These are phyloP conservation scores for Dendrophyllia cribrosa DNA, from an alignment of 64 coral and sea anemone species.

Conservation along the genomic window DNA sequence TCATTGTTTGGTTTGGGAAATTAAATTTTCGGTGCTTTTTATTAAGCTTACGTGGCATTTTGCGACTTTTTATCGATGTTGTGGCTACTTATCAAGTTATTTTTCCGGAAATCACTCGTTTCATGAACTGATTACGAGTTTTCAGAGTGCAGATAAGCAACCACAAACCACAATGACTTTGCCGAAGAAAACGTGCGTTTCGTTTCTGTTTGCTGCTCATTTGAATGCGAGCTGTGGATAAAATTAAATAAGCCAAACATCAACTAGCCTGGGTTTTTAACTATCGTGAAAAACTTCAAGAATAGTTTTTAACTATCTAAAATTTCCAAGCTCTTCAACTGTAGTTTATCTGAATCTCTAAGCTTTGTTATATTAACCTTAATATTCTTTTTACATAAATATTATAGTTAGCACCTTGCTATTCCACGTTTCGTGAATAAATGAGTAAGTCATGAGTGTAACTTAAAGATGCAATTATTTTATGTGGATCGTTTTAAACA, in stretches of 20 bases:
- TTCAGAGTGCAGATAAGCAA: not conserved
- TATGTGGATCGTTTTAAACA: not conserved
- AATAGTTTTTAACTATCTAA: not conserved
- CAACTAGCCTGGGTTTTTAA: too few relatives aligned
- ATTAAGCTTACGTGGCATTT: constrained; percentile 10
- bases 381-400: too few relatives aligned
- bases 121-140: not conserved
- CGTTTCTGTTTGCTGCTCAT: too few relatives aligned
- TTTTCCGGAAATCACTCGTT: not conserved
- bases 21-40: not conserved
- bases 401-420: not conserved
- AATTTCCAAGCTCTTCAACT: not conserved
- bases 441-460: not conserved
- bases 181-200: too few relatives aligned
- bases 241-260: too few relatives aligned
- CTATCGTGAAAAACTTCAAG: too few relatives aligned
- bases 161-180: too few relatives aligned
- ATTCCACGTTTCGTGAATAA: constrained; percentile 45
- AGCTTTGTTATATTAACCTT: too few relatives aligned
- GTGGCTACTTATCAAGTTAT: not conserved
- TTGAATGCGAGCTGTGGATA: too few relatives aligned
- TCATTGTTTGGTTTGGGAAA: not conserved
- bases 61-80: not conserved
- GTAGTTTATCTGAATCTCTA: too few relatives aligned
- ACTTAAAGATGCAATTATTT: not conserved